Evolutionary conservation across 2,113 vertebrate species (phyloP).

Genomic region (Nesospiza acunhae): DNA sequence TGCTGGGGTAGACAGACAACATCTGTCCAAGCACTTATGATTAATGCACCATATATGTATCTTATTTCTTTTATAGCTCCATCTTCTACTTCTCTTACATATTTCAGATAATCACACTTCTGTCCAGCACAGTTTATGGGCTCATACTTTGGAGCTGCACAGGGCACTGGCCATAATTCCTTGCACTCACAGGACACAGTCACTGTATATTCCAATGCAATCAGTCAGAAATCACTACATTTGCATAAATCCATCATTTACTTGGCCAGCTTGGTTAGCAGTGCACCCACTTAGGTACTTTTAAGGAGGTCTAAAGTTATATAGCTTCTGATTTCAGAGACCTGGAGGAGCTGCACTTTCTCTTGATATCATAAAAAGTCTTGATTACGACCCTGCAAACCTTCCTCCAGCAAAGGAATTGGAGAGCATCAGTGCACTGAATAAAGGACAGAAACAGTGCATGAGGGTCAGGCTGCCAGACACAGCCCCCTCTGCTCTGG

Average conservation of each 20-base stretch:
- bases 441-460: neutral
- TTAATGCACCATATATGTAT: slow-evolving; percentile 4
- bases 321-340: neutral
- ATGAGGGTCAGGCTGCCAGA: neutral
- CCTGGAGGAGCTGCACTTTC: neutral
- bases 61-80: slow-evolving; percentile 14
- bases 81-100: neutral
- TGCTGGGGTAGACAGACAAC: neutral
- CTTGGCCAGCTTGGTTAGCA: neutral
- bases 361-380: neutral
- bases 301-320: neutral
- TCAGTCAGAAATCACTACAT: neutral
- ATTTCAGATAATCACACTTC: neutral
- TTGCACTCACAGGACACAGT: neutral
- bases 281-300: neutral
- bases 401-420: neutral
- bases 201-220: neutral
- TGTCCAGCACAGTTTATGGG: neutral
- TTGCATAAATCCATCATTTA: neutral
- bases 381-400: neutral
- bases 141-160: neutral
- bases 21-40: neutral
- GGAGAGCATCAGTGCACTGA: neutral
- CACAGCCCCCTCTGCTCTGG: neutral
- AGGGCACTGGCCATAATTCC: neutral